phyloP scores from a whole-genome alignment of 1,140 invertebrate species.

The Conus betulinus region DNA sequence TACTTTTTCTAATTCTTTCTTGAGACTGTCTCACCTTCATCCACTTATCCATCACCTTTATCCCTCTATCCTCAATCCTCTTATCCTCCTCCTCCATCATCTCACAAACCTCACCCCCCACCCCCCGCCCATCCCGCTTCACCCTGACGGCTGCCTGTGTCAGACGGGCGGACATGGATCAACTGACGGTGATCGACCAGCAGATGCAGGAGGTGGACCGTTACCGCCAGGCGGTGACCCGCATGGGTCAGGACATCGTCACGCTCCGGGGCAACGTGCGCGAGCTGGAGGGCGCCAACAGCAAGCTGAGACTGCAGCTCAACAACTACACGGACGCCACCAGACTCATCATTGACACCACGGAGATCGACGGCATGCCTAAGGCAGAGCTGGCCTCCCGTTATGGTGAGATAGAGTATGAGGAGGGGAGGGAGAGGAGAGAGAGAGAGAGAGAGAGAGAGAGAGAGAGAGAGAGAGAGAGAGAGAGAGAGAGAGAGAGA shows the following conservation, averaged over 20 bases:
- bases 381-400: slow-evolving; percentile 67
- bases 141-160: too few relatives aligned
- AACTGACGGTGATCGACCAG: slow-evolving; percentile 63
- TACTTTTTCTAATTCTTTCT: too few relatives aligned
- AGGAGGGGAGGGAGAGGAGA: too few relatives aligned
- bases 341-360: slow-evolving; percentile 67
- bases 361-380: slow-evolving; percentile 68
- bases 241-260: slow-evolving; percentile 73
- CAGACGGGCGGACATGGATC: slow-evolving; percentile 53
- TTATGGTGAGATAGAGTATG: slow-evolving; percentile 62
- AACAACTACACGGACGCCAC: slow-evolving; percentile 67
- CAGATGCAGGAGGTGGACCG: slow-evolving; percentile 71
- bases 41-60: too few relatives aligned
- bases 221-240: slow-evolving; percentile 68
- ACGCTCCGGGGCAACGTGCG: slow-evolving; percentile 61
- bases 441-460: background rate
- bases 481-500: too few relatives aligned
- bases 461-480: too few relatives aligned
- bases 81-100: too few relatives aligned
- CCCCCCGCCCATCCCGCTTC: too few relatives aligned
- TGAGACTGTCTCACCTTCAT: too few relatives aligned
- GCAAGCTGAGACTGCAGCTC: slow-evolving; percentile 63
- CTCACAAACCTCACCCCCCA: too few relatives aligned
- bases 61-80: too few relatives aligned
- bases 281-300: slow-evolving; percentile 67